Evolutionary conservation across 2,797 vertebrate genomes (phyloP).

Genomic region (Okamejei kenojei): DNA sequence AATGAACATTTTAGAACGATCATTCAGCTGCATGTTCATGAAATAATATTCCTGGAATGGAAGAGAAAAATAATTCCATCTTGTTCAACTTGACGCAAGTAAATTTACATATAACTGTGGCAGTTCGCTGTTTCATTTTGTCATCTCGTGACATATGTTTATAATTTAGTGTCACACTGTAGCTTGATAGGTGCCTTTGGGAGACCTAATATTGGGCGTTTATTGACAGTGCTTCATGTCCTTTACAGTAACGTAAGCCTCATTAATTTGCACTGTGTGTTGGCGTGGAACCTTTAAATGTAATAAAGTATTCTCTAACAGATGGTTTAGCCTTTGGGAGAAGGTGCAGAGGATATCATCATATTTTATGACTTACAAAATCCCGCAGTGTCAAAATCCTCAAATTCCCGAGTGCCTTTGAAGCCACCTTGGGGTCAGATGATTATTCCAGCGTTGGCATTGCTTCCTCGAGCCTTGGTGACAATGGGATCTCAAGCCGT

Average conservation of each 20-base stretch:
- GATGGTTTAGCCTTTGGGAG: background rate
- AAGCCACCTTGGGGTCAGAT: background rate
- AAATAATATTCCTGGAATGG: background rate
- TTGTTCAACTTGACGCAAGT: background rate
- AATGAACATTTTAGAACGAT: background rate
- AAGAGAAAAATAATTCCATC: background rate
- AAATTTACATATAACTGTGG: background rate
- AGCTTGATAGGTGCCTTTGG: background rate
- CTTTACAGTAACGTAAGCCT: background rate
- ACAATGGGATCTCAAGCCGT: background rate
- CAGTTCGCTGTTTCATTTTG: background rate
- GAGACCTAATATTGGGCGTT: constrained; percentile 10
- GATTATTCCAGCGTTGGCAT: background rate
- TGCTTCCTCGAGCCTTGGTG: background rate
- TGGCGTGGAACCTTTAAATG: constrained; percentile 6
- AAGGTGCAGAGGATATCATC: background rate
- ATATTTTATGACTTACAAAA: constrained; percentile 15
- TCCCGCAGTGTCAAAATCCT: background rate
- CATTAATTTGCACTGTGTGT: constrained; percentile 18
- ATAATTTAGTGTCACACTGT: background rate
- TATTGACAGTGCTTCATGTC: constrained; percentile 6
- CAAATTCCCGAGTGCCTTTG: background rate
- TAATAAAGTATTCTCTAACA: constrained; percentile 15
- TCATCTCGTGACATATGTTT: background rate
- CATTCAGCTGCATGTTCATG: background rate